A percentile compares a stretch with the other conserved stretches of the same genome.
These are phyloP conservation scores for Allacma fusca DNA, from an alignment of 2,888 invertebrate species.

Conservation along the genomic window DNA sequence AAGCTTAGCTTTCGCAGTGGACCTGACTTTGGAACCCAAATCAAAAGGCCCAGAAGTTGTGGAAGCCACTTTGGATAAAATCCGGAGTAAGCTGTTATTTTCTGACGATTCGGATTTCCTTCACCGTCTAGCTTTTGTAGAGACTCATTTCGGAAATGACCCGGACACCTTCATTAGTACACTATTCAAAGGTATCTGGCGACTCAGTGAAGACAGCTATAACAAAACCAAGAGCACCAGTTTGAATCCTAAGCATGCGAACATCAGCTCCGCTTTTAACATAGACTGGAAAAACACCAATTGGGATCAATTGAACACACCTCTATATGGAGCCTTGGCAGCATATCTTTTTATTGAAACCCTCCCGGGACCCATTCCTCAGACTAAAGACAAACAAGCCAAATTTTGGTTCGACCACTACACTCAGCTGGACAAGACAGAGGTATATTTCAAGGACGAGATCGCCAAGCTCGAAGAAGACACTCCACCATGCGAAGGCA, in stretches of 20 bases:
- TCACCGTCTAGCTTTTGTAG: slow-evolving; percentile 46
- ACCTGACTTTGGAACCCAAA: slow-evolving; percentile 14
- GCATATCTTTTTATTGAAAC: slow-evolving; percentile 41
- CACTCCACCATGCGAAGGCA: slow-evolving; percentile 45
- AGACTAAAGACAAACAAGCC: slow-evolving; percentile 40
- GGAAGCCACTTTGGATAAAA: slow-evolving; percentile 35
- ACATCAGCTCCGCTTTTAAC: slow-evolving; percentile 17
- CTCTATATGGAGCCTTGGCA: slow-evolving; percentile 46
- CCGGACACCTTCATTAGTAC: slow-evolving; percentile 36
- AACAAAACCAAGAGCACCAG: neutral
- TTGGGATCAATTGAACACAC: slow-evolving; percentile 43
- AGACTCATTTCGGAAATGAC: slow-evolving; percentile 44
- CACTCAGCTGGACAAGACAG: neutral
- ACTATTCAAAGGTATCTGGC: slow-evolving; percentile 52
- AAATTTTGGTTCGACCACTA: slow-evolving; percentile 41
- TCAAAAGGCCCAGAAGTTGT: slow-evolving; percentile 43
- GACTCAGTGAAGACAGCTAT: slow-evolving; percentile 16
- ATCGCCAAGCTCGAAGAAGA: slow-evolving; percentile 5
- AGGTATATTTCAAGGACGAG: slow-evolving; percentile 9
- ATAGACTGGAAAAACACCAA: slow-evolving; percentile 36
- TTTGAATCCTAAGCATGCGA: neutral
- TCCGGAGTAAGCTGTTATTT: slow-evolving; percentile 36
- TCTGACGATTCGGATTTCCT: slow-evolving; percentile 44
- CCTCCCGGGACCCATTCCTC: slow-evolving; percentile 32
- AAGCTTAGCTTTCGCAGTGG: neutral